Base-by-base conservation (phyloP, 2,113 vertebrate genomes). In the Dicaeum eximium region DNA sequence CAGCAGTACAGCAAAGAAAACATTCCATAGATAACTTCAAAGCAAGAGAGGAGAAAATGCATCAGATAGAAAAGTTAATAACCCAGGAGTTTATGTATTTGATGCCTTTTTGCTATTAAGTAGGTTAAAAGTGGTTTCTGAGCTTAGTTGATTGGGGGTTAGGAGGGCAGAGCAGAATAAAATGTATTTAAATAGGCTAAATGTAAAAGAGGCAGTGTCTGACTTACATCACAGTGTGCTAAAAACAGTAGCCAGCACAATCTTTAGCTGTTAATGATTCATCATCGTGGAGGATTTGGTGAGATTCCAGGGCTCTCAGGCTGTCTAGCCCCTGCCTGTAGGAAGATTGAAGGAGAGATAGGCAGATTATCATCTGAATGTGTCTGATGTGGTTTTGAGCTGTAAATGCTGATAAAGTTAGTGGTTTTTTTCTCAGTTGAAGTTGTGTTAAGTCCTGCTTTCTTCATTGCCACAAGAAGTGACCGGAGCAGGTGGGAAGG, bases 241-340 rank as follows among this genome's bases (percentile, higher is more conserved):
- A 88, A 90, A 86, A 92, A 38, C 80, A 77, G 92, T 62, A 94
- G 92, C 44, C 71, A 66, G 82, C 62, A 70, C 79, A 80, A 65
- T 92, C 88, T 86, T 88, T 61, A 77, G 75, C 71, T 93, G 94
- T 95, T 95, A 90, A 90, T 95, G 90, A 90, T 94, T 93, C 75
- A 62, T 77, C n/a, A 7, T 72, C 0, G 3, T 50, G 42, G 64
- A 80, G 92, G 88, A 73, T 23, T 90, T 92, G 75, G 64, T 93
- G 75, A 80, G 91, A 73, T 95, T 80, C 71, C 94, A 88, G 94
- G 88, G 58, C 67, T n/a, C 37, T 51, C 30, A 10, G 78, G 38
- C 85, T 85, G 81, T 78, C 67, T 51, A 30, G 66, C 58, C 78
- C 79, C 71, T 70, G 90, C 66, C 50, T 70, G 33, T 70, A 57